A percentile compares a stretch with the other conserved stretches of the same genome.
phyloP scores from a whole-genome alignment of 2,888 invertebrate species.

The Philopedon plagiatum region DNA sequence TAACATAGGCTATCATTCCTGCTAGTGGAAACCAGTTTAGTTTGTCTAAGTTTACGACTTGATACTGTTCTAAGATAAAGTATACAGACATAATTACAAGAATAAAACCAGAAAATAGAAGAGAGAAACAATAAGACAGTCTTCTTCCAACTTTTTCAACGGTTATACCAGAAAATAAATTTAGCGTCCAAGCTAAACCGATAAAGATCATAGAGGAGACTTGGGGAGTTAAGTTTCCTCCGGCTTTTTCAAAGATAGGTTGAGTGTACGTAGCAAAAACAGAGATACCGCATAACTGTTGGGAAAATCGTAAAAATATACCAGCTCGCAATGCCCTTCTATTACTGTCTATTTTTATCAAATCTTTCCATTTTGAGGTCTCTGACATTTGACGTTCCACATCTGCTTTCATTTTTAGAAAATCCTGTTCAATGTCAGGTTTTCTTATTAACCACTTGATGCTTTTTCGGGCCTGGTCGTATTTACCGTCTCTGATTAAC shows the following conservation, averaged over 20 bases:
- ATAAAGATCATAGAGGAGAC: constrained; percentile 60
- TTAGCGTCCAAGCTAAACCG: constrained; percentile 49
- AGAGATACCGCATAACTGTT: constrained; percentile 61
- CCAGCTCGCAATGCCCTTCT: constrained; percentile 60
- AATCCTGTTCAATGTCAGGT: constrained; percentile 57
- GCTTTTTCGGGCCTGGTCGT: constrained; percentile 56
- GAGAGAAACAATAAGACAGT: constrained; percentile 57
- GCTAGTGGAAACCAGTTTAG: constrained; percentile 60
- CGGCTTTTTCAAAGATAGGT: constrained; percentile 62
- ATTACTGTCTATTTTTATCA: constrained; percentile 59
- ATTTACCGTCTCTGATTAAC: constrained; percentile 56
- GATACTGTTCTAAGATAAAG: constrained; percentile 56
- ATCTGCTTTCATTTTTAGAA: constrained; percentile 55
- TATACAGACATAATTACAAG: constrained; percentile 57
- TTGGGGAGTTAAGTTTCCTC: constrained; percentile 60
- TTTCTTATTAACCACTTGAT: constrained; percentile 57
- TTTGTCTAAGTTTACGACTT: constrained; percentile 48
- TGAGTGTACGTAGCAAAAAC: constrained; percentile 60
- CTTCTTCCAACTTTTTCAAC: constrained; percentile 61
- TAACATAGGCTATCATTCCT: constrained; percentile 55
- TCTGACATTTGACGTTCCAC: constrained; percentile 62
- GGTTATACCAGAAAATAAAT: constrained; percentile 52
- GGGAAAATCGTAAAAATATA: constrained; percentile 58
- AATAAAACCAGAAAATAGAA: constrained; percentile 55
- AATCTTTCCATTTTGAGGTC: constrained; percentile 60